Base-by-base conservation (phyloP, 2,113 vertebrate genomes). In the Formicarius rufipectus region DNA sequence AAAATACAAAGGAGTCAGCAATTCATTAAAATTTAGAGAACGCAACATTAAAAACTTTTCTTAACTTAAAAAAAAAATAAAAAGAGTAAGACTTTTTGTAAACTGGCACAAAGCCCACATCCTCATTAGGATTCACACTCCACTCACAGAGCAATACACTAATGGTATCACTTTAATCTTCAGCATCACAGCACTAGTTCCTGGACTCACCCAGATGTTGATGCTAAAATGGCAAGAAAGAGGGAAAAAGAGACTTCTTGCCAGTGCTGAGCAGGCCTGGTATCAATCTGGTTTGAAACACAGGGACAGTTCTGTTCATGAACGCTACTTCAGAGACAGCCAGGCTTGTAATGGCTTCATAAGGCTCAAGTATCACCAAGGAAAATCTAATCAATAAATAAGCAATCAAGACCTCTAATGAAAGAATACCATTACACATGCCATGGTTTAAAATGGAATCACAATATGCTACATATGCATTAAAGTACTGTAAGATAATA, bases 401-500 rank as follows among this genome's bases (percentile, higher is more conserved):
- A 78, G 73, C 56, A 72, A 89, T 92, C 45, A 39, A 79, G 88
- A 53, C 6, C 56, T 78, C 25, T 66, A 89, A 89, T 39, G 45
- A 93, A 75, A 89, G 80, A 94, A 89, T 58, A 64, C 40, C 39
- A 68, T 73, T 87, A 88, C 37, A 52, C 40, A 76, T 16, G 56
- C 64, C 90, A 62, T 15, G 49, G 37, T 68, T 84, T 82, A 80
- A 87, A 94, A 94, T 84, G 56, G 63, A 94, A 94, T 79, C 93
- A 44, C 64, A 93, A 88, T 85, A 91, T 58, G 42, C 71, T 64
- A 45, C 72, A 85, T 49, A 81, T 37, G 84, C 94, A 83, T 89
- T 91, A 84, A 93, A 96, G 69, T 87, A 92, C 27, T 93, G 87
- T 35, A 68, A 91, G 93, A 96, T 93, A 96, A 97, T 93, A 76